Evolutionary conservation across 2,888 invertebrate species (phyloP), one percentile per base, ranked within the genome.

Genomic region (Eupithecia exiguata): DNA sequence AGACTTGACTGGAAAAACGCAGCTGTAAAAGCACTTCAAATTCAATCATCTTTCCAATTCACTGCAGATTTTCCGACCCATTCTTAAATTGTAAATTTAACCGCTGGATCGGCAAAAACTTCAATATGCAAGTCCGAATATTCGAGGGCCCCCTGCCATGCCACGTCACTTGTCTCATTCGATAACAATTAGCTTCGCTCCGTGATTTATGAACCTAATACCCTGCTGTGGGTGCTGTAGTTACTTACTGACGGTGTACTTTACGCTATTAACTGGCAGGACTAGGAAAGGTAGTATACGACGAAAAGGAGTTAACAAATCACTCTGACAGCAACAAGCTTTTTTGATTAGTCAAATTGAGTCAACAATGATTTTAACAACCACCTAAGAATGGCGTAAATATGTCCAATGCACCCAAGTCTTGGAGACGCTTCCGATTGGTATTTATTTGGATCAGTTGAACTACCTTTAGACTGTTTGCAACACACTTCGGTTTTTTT

Each of bases 141-240:
- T 76, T 70, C 67, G 72, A 67, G 74, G 71, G 68, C 58, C 78
- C 58, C 21, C 46, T 46, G 46, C 46, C 16, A 46, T 53, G 21
- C 78, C 75, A 71, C 77, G 72, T 72, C 69, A 75, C 71, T 74
- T 80, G 80, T 78, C 80, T 77, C 75, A 71, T 80, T 77, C 78
- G 89, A 91, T 91, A 90, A 89, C 91, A 91, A 91, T 92, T 91
- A 91, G 90, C 88, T 87, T 83, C 84, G 84, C 79, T 21, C 81
- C 77, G 84, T 91, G 92, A 91, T 92, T 92, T 91, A 91, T 91
- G 84, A 80, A 78, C 76, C 80, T 85, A 87, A 88, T 89, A 87
- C 85, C 83, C 82, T 78, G 75, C 84, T 79, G 81, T 78, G 83
- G 85, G 87, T 85, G 83, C 84, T 16, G n/a, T 43, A 43, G 43